phyloP scores from a whole-genome alignment of 1,140 invertebrate species.

The Papilio polytes region DNA sequence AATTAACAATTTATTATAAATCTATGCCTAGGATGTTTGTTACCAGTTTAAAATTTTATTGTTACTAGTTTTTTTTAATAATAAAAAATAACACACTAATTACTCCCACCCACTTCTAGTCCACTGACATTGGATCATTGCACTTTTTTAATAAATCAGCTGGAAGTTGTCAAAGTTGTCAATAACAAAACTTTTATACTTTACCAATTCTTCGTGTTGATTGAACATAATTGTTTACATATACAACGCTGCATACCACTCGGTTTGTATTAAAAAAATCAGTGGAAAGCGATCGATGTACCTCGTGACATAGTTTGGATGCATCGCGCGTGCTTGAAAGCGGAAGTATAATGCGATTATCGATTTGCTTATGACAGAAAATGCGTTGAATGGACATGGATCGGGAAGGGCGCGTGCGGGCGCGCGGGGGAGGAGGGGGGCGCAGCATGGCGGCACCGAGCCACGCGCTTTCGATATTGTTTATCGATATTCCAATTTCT shows the following conservation, averaged over 20 bases:
- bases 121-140: background rate
- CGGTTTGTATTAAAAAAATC: background rate
- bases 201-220: background rate
- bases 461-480: background rate
- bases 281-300: constrained; percentile 46
- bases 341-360: constrained; percentile 82
- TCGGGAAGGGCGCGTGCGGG: constrained; percentile 49
- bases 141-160: background rate
- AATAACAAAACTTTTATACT: background rate
- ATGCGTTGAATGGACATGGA: constrained; percentile 80
- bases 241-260: constrained; percentile 41
- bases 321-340: constrained; percentile 73
- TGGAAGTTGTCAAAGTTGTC: background rate
- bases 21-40: too few relatives aligned
- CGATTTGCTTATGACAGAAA: constrained; percentile 82
- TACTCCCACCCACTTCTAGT: background rate
- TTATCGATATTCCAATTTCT: constrained; percentile 11
- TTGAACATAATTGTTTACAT: background rate
- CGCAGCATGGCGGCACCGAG: constrained; percentile 23
- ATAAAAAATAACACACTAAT: background rate
- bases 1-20: background rate
- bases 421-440: constrained; percentile 37
- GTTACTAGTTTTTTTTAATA: background rate
- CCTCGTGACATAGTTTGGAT: constrained; percentile 67
- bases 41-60: too few relatives aligned